Conservation (phyloP, 2,888 invertebrate genomes). For the Yponomeuta evonymella region DNA sequence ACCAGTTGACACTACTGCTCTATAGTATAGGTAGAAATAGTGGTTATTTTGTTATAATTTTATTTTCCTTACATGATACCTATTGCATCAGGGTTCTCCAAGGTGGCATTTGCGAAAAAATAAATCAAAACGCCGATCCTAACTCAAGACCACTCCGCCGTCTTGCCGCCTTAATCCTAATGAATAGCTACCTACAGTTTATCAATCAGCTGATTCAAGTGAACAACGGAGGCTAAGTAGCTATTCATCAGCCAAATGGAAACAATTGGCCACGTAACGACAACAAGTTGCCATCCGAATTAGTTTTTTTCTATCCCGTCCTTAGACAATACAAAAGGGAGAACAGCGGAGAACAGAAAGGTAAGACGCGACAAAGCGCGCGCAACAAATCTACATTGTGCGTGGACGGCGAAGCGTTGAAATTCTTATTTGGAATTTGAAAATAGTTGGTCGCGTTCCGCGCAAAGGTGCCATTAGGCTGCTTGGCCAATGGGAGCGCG, state of each 20-base stretch:
- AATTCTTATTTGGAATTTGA: slow-evolving; percentile 67
- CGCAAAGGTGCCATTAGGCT: slow-evolving; percentile 74
- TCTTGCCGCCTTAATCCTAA: not conserved
- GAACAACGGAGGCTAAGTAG: slow-evolving; percentile 41
- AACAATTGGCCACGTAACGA: slow-evolving; percentile 33
- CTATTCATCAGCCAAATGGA: slow-evolving; percentile 37
- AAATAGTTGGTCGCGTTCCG: slow-evolving; percentile 70
- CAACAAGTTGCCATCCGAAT: slow-evolving; percentile 11
- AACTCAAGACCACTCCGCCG: not conserved
- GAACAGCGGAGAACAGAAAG: slow-evolving; percentile 48
- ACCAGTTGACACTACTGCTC: no score
- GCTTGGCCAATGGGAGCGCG: slow-evolving; percentile 67
- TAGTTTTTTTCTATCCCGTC: slow-evolving; percentile 7
- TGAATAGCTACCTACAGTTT: slow-evolving; percentile 12
- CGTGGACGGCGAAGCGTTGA: slow-evolving; percentile 68
- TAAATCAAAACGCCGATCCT: not conserved
- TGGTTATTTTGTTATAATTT: not conserved
- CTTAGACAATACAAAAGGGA: slow-evolving; percentile 40
- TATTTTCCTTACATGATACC: not conserved
- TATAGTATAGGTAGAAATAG: no score
- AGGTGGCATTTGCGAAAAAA: not conserved
- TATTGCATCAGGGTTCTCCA: not conserved
- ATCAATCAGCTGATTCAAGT: slow-evolving; percentile 11
- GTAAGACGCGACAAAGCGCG: slow-evolving; percentile 55
- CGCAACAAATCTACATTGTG: slow-evolving; percentile 73